Percentiles rank a stretch among this genome's conserved stretches.
phyloP scores from a whole-genome alignment of 2,888 invertebrate genomes.

The Dorcus parallelipipedus region DNA sequence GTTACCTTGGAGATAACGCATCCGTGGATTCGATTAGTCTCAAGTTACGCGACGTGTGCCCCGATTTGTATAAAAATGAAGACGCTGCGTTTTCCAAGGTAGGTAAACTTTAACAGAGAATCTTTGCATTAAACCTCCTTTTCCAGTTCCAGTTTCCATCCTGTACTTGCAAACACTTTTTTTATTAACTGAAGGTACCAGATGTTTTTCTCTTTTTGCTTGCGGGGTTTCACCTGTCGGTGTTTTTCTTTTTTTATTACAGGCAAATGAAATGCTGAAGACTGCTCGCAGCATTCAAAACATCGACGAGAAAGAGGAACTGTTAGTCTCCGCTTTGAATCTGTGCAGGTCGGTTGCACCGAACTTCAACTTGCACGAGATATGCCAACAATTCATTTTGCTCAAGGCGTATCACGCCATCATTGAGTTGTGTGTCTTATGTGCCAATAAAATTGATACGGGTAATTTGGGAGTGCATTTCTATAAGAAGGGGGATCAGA shows the following conservation, averaged over 20 bases:
- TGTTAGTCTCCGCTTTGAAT: slow-evolving; percentile 74
- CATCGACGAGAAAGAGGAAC: slow-evolving; percentile 71
- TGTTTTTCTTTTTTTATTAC: slow-evolving; percentile 24
- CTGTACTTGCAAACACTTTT: neutral
- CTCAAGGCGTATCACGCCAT: slow-evolving; percentile 85
- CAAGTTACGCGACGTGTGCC: slow-evolving; percentile 85
- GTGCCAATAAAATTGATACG: slow-evolving; percentile 85
- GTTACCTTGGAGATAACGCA: slow-evolving; percentile 93
- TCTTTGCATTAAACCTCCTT: neutral
- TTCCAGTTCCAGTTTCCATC: neutral
- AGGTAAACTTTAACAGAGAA: slow-evolving; percentile 20
- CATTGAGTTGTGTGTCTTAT: slow-evolving; percentile 80
- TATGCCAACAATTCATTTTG: slow-evolving; percentile 79
- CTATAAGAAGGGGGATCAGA: slow-evolving; percentile 79
- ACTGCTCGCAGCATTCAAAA: slow-evolving; percentile 73
- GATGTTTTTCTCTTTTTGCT: neutral
- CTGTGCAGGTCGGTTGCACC: slow-evolving; percentile 87
- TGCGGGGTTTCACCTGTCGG: neutral
- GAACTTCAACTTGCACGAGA: slow-evolving; percentile 76
- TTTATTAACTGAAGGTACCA: neutral
- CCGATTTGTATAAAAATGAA: slow-evolving; percentile 88
- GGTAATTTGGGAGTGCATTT: slow-evolving; percentile 83
- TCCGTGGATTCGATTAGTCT: slow-evolving; percentile 89
- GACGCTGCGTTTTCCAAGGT: slow-evolving; percentile 96
- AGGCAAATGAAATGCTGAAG: slow-evolving; percentile 87